phyloP scores from a whole-genome alignment of 2,113 vertebrate species.

The Oreochromis niloticus region DNA sequence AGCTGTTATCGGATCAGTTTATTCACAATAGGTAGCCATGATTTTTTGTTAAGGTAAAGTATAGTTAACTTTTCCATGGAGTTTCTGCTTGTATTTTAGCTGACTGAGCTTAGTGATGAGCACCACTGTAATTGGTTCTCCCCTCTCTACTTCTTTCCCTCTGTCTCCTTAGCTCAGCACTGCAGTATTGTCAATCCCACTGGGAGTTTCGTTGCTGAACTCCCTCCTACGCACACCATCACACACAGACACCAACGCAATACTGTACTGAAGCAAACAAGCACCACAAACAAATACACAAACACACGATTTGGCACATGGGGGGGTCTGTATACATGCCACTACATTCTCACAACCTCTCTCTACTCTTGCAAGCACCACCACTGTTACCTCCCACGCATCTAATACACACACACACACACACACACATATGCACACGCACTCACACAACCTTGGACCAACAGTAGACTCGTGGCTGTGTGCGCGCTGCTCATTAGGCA shows the following conservation, averaged over 20 bases:
- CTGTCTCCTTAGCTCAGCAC: conserved; percentile 49
- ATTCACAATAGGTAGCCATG: neutral
- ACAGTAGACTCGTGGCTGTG: neutral
- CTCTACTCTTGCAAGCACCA: neutral
- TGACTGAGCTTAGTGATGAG: conserved; percentile 47
- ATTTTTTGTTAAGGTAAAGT: neutral
- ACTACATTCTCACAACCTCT: neutral
- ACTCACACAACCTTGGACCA: neutral
- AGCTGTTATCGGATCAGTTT: neutral
- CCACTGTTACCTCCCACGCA: conserved; percentile 3
- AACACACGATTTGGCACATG: neutral
- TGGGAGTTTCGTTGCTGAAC: conserved; percentile 36
- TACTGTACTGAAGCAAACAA: neutral
- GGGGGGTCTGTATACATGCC: neutral
- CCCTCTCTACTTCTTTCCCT: conserved; percentile 24
- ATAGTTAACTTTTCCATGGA: neutral
- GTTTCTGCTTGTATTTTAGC: conserved; percentile 28
- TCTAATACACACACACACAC: neutral
- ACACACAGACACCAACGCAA: neutral
- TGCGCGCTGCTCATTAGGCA: conserved; percentile 40
- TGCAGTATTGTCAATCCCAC: conserved; percentile 51
- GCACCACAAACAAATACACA: neutral
- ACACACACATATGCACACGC: neutral
- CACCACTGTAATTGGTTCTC: conserved; percentile 48
- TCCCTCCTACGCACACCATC: conserved; percentile 12